A percentile compares a stretch with the other conserved stretches of the same genome.
Conservation (phyloP, 2,888 invertebrate genomes). For the Blomia tropicalis region DNA sequence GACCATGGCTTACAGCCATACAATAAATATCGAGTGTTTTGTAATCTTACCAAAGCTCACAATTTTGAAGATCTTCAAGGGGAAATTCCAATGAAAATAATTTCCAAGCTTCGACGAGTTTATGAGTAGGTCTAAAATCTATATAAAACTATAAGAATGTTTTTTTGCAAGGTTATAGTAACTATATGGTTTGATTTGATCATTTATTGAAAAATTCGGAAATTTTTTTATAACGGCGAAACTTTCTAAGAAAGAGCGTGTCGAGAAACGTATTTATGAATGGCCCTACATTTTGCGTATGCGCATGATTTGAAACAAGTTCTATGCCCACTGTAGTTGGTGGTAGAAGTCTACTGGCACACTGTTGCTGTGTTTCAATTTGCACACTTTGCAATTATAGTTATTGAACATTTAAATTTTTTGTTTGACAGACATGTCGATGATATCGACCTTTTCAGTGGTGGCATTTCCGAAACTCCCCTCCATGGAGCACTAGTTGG, state of each 20-base stretch:
- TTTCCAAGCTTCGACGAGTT: slow-evolving; percentile 35
- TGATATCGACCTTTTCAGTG: slow-evolving; percentile 86
- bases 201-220: neutral
- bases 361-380: too few species aligned
- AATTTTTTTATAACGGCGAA: neutral
- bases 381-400: too few species aligned
- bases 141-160: slow-evolving; percentile 17
- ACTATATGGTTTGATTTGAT: neutral
- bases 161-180: neutral
- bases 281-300: too few species aligned
- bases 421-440: slow-evolving; percentile 51
- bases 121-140: too few species aligned
- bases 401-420: neutral
- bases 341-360: too few species aligned
- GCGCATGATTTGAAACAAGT: too few species aligned
- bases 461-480: slow-evolving; percentile 63
- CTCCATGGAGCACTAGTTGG: slow-evolving; percentile 79
- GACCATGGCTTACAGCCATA: slow-evolving; percentile 77
- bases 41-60: slow-evolving; percentile 66
- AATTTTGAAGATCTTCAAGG: slow-evolving; percentile 70
- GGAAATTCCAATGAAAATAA: slow-evolving; percentile 60
- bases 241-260: too few species aligned
- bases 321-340: neutral
- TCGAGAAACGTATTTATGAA: too few species aligned
- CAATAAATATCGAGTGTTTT: slow-evolving; percentile 73